phyloP scores from a whole-genome alignment of 35 echinoderm and acorn worm species.

The Ophioderma brevispina region DNA sequence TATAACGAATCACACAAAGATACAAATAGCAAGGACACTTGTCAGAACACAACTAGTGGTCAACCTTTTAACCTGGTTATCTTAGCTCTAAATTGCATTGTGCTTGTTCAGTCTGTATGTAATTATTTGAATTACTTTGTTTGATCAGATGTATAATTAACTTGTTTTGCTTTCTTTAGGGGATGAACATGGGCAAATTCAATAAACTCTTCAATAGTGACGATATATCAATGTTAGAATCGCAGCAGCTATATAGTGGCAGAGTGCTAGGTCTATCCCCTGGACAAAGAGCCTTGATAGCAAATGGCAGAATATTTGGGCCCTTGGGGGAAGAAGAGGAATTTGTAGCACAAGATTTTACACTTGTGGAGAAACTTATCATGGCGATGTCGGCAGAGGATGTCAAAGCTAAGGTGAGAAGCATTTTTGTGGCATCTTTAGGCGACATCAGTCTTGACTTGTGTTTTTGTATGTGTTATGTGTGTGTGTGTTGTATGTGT shows the following conservation, averaged over 20 bases:
- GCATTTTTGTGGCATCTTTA: no score
- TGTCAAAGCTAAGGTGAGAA: conserved; percentile 67
- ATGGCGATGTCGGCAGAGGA: conserved; percentile 54
- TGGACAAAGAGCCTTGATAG: conserved; percentile 78
- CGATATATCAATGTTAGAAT: conserved; percentile 15
- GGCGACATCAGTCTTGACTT: no score
- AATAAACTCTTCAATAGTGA: conserved; percentile 12
- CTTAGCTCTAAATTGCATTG: no score
- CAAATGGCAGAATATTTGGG: conserved; percentile 96
- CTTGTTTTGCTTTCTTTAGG: conserved; percentile 64
- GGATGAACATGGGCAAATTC: conserved; percentile 88
- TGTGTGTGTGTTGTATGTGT: no score
- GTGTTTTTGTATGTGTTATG: no score
- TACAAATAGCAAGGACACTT: no score
- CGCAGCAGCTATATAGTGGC: conserved; percentile 51
- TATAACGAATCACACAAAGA: no score
- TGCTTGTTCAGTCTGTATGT: no score
- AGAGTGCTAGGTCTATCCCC: conserved; percentile 50
- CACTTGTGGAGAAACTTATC: conserved; percentile 76
- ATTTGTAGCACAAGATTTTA: conserved; percentile 76
- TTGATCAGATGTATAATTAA: no score
- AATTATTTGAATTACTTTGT: no score
- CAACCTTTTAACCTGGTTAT: no score
- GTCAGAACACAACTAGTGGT: no score
- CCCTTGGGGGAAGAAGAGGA: conserved; percentile 74